Percentiles rank a stretch among this genome's conserved stretches.
phyloP scores from a whole-genome alignment of 2,888 invertebrate genomes.

The Iphiclides podalirius region DNA sequence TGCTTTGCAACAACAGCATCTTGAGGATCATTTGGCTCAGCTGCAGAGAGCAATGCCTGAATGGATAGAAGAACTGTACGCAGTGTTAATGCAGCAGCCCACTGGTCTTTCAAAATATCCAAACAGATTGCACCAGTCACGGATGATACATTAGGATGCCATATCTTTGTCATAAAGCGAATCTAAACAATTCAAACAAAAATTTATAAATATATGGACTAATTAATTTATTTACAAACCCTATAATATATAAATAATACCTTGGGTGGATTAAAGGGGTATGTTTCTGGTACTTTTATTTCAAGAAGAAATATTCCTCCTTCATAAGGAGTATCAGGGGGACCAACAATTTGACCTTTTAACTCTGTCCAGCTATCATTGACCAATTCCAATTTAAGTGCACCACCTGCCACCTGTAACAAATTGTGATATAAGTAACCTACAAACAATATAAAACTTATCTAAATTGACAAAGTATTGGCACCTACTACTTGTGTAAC shows the following conservation, averaged over 20 bases:
- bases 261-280: conserved; percentile 99
- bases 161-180: conserved; percentile 96
- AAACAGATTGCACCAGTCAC: conserved; percentile 99
- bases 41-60: conserved; percentile 95
- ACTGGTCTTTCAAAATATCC: conserved; percentile 98
- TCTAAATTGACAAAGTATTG: too few species aligned
- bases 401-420: conserved; percentile 90
- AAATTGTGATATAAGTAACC: too few species aligned
- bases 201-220: too few species aligned
- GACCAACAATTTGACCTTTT: conserved; percentile 97
- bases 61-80: conserved; percentile 96
- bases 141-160: conserved; percentile 99
- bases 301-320: conserved; percentile 96
- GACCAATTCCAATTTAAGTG: conserved; percentile 92
- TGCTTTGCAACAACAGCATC: conserved; percentile 99
- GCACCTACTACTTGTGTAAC: too few species aligned
- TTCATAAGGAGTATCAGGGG: conserved; percentile 99
- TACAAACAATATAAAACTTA: too few species aligned
- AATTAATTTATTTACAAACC: too few species aligned
- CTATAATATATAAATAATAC: conserved; percentile 97
- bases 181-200: too few species aligned
- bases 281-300: conserved; percentile 98
- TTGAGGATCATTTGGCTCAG: conserved; percentile 95
- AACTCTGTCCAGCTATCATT: conserved; percentile 96
- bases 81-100: conserved; percentile 99